Base-by-base conservation (phyloP, 2,113 vertebrate species). In the Stegastes partitus region DNA sequence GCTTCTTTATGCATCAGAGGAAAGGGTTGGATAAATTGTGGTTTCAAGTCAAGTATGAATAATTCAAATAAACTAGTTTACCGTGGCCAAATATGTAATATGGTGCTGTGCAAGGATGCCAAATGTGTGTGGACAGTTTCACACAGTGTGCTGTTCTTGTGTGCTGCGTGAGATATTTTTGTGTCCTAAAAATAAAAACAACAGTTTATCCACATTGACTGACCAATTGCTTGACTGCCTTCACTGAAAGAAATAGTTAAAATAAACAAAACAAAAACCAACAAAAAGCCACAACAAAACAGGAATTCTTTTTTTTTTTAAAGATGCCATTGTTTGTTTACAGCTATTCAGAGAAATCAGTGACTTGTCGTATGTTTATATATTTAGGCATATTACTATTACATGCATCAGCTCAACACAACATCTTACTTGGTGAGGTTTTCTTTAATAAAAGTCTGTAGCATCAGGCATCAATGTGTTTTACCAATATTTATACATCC, bases 41-140 rank as follows among this genome's bases (percentile, higher is more conserved):
- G 7, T 59, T 74, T 47, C 12, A 59, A 64, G 16, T 71, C 11
- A 54, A 25, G 73, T 67, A 54, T 42, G 15, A 12, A 22, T 67
- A n/a, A 68, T 64, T 28, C 34, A 42, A 45, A 68, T 68, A 44
- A 26, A 11, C 62, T 16, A 5, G 28, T 58, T 49, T 25, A 18
- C 50, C 55, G 18, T 14, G 47, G 22, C 4, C 1, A 76, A n/a
- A 25, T 34, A 23, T 73, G 19, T 56, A 10, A 19, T 62, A 19
- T 44, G 31, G 55, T 10, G 39, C 57, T 45, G 19, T 59, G 51
- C 9, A 61, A 28, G 25, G 39, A 49, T 22, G 8, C 59, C 55
- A 53, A 19, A 49, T 47, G 44, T 49, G 21, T 66, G 31, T 63
- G 45, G 37, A 62, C 25, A 42, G 50, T 58, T 34, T 68, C 57